Evolutionary conservation across 1,140 invertebrate species (phyloP).

Genomic region (Drosophila kurseongensis): DNA sequence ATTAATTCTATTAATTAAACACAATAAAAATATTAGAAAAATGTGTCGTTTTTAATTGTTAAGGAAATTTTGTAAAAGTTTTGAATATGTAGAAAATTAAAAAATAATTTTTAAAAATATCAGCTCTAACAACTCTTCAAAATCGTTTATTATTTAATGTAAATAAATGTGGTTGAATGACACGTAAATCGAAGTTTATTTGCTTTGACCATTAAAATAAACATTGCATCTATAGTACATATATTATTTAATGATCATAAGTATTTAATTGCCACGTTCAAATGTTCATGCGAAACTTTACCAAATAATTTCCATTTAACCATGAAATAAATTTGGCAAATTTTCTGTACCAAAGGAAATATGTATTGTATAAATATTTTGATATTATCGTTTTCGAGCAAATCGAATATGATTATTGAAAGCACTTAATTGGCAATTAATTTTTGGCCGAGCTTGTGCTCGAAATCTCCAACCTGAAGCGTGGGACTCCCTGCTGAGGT

Average conservation of each 20-base stretch:
- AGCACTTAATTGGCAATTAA: constrained; percentile 50
- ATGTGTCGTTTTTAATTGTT: too few species aligned
- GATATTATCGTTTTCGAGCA: constrained; percentile 9
- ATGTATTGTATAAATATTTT: constrained; percentile 4
- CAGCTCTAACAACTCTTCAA: too few species aligned
- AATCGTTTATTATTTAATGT: too few species aligned
- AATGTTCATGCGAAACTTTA: background rate
- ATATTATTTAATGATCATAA: too few species aligned
- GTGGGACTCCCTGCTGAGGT: constrained; percentile 33
- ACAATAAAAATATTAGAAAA: background rate
- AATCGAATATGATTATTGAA: constrained; percentile 45
- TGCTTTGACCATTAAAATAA: too few species aligned
- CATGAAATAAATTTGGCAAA: constrained; percentile 15
- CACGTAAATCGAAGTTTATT: too few species aligned
- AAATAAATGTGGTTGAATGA: too few species aligned
- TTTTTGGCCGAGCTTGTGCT: constrained; percentile 38
- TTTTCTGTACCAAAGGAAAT: constrained; percentile 13
- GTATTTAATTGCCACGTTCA: too few species aligned
- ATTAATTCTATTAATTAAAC: background rate
- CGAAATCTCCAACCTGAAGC: constrained; percentile 39
- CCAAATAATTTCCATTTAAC: constrained; percentile 5
- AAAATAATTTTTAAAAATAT: too few species aligned
- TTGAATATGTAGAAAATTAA: too few species aligned
- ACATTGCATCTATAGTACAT: background rate
- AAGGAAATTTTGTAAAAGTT: too few species aligned